A percentile compares a stretch with the other conserved stretches of the same genome.
Conservation (phyloP, 1,140 invertebrate species). For the Chironomus striatipennis region DNA sequence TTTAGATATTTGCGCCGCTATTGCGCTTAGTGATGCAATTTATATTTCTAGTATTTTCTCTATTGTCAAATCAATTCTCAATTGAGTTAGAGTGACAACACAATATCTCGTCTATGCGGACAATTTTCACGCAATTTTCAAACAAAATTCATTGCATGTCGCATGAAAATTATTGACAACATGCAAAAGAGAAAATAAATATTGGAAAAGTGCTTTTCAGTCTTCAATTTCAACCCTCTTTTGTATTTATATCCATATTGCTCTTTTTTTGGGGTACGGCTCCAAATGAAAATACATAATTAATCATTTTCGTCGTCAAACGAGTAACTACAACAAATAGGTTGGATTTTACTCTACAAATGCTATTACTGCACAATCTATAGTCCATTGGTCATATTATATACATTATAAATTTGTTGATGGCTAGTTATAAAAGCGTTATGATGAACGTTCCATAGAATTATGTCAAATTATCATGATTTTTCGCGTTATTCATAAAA, state of each 20-base stretch:
- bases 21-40: neutral
- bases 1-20: neutral
- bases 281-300: conserved; percentile 19
- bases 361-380: neutral
- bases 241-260: neutral
- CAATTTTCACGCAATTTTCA: conserved; percentile 24
- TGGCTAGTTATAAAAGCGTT: neutral
- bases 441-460: conserved; percentile 21
- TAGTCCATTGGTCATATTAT: neutral
- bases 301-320: conserved; percentile 11
- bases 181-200: neutral
- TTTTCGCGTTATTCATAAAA: conserved; percentile 19
- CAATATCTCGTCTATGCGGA: neutral
- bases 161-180: neutral
- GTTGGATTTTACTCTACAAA: neutral
- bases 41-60: too few species aligned
- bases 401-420: conserved; percentile 15
- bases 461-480: conserved; percentile 22
- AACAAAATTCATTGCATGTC: neutral
- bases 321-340: conserved; percentile 19
- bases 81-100: conserved; percentile 2
- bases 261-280: neutral
- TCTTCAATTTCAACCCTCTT: neutral
- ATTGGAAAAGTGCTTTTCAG: too few species aligned
- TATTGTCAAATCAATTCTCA: conserved; percentile 14